phyloP scores from a whole-genome alignment of 2,113 vertebrate genomes.

The Paramormyrops kingsleyae region DNA sequence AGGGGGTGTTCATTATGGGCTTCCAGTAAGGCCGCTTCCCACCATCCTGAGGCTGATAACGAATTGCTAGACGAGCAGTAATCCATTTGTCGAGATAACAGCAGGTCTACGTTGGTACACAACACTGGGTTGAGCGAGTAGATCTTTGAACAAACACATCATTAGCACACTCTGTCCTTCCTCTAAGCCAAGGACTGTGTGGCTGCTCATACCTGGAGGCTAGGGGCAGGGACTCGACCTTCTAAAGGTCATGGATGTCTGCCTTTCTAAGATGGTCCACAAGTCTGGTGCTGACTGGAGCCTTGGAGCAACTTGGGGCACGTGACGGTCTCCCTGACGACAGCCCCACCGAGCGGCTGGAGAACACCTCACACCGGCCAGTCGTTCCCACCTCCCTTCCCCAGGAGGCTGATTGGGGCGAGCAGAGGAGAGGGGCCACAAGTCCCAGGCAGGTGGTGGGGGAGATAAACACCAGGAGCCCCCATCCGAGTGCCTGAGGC shows the following conservation, averaged over 20 bases:
- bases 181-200: neutral
- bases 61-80: neutral
- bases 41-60: neutral
- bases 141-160: neutral
- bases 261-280: neutral
- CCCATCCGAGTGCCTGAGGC: neutral
- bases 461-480: neutral
- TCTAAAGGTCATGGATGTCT: neutral
- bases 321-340: neutral
- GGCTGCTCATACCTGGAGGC: no score
- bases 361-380: neutral
- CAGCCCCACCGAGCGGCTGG: neutral
- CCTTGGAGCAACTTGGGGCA: neutral
- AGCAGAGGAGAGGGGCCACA: neutral
- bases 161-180: neutral
- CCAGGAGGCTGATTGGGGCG: neutral
- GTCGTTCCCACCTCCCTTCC: neutral
- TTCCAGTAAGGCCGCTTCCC: neutral
- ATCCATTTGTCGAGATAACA: conserved; percentile 4
- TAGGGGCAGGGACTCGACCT: neutral
- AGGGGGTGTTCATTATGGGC: neutral
- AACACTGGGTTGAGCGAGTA: neutral
- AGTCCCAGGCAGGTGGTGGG: neutral
- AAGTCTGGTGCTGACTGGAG: neutral
- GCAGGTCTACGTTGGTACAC: neutral